phyloP scores from a whole-genome alignment of 2,113 vertebrate species.

The Grus americana region DNA sequence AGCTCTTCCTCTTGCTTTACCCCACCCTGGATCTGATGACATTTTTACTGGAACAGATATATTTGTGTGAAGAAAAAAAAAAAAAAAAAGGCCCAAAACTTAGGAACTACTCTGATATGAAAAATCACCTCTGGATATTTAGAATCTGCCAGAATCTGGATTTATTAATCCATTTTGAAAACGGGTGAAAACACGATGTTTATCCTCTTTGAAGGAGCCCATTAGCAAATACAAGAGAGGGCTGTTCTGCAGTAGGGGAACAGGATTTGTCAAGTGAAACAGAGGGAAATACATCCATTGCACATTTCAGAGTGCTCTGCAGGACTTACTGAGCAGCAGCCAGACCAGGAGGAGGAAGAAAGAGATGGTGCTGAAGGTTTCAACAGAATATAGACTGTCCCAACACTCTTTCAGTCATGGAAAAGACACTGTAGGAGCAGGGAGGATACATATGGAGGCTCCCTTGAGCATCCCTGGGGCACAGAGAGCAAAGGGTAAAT shows the following conservation, averaged over 20 bases:
- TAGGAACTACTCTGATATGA: neutral
- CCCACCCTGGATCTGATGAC: constrained; percentile 57
- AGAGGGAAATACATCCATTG: neutral
- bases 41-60: constrained; percentile 44
- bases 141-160: neutral
- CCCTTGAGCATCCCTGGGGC: neutral
- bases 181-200: neutral
- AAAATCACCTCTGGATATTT: neutral
- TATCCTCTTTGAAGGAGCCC: neutral
- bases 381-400: neutral
- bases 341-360: neutral
- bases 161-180: neutral
- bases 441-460: neutral
- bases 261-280: neutral
- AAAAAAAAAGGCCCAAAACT: neutral
- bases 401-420: neutral
- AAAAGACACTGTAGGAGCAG: neutral
- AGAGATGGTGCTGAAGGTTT: neutral
- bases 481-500: neutral
- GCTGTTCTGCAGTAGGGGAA: neutral
- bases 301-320: neutral
- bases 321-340: neutral
- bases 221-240: neutral
- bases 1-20: constrained; percentile 53
- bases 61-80: neutral